A percentile compares a stretch with the other conserved stretches of the same genome.
These are phyloP conservation scores for Conopomorpha cramerella DNA, from an alignment of 1,140 invertebrate genomes.

Conservation along the genomic window DNA sequence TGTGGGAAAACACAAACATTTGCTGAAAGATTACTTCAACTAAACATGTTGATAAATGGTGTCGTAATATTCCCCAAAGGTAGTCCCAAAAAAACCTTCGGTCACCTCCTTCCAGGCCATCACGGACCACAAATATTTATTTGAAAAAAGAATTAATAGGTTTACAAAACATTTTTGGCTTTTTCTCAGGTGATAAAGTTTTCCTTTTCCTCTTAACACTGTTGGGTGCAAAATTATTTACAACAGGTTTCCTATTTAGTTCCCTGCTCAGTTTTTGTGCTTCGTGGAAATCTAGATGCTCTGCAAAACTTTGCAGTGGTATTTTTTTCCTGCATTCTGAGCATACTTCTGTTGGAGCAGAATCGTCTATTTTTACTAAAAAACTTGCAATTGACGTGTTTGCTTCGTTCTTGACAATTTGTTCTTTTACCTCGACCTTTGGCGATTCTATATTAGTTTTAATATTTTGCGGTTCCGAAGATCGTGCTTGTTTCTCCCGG, in stretches of 20 bases:
- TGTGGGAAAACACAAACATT: too few relatives aligned
- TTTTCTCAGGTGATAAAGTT: conserved; percentile 30
- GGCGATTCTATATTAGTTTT: conserved; percentile 11
- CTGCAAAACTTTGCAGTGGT: conserved; percentile 57
- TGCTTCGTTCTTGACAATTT: conserved; percentile 14
- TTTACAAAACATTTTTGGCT: conserved; percentile 35
- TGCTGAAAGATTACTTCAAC: too few relatives aligned
- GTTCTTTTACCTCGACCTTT: conserved; percentile 10
- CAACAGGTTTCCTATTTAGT: conserved; percentile 19
- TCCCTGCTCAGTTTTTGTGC: conserved; percentile 68
- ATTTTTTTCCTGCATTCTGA: conserved; percentile 67
- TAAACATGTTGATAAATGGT: too few relatives aligned
- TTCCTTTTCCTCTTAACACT: conserved; percentile 34
- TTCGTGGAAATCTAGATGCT: conserved; percentile 74
- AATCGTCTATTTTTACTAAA: conserved; percentile 32
- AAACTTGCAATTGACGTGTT: conserved; percentile 29
- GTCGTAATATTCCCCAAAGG: too few relatives aligned
- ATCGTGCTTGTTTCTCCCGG: conserved; percentile 17
- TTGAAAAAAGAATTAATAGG: conserved; percentile 42
- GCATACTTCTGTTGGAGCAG: conserved; percentile 56
- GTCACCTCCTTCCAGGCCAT: too few relatives aligned
- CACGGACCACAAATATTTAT: conserved; percentile 9
- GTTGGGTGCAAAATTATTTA: conserved; percentile 7
- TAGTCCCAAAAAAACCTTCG: too few relatives aligned
- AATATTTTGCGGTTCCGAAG: conserved; percentile 9